These are phyloP conservation scores for Orchesellides sinensis DNA, from an alignment of 2,888 invertebrate species.

Conservation along the genomic window DNA sequence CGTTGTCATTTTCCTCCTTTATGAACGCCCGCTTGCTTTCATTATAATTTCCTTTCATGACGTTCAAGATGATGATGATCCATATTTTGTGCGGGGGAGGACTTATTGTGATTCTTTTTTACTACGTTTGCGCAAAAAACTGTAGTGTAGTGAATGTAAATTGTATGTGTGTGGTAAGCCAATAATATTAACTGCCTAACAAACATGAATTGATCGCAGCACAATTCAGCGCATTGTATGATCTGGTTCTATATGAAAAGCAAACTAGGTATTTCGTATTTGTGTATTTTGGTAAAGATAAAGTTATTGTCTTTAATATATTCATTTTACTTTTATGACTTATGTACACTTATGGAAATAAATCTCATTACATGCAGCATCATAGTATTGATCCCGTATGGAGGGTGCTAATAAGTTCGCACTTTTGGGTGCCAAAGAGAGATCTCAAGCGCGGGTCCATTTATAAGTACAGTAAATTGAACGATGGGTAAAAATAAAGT, in stretches of 20 bases:
- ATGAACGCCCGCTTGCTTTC: not conserved
- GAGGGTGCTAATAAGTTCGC: conserved; percentile 30
- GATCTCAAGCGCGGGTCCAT: no score
- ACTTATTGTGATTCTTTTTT: not conserved
- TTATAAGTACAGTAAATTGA: no score
- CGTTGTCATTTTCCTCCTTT: conserved; percentile 1
- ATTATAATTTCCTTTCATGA: not conserved
- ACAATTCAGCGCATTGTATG: no score
- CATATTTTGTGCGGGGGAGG: conserved; percentile 21
- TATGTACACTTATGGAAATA: not conserved
- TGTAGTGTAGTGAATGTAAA: not conserved
- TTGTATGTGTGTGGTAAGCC: not conserved
- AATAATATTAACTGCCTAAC: not conserved
- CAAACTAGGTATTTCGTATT: no score
- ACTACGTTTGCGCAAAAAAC: not conserved
- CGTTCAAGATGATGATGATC: not conserved
- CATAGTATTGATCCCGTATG: not conserved
- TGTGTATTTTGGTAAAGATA: no score
- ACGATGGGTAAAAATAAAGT: no score
- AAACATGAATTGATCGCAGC: not conserved
- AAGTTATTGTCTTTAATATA: no score
- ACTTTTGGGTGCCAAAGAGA: conserved; percentile 8
- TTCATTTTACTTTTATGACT: not conserved
- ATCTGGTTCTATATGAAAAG: no score
- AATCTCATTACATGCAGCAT: conserved; percentile 30